phyloP scores from a whole-genome alignment of 2,797 vertebrate species.

The Fistularia tabacaria region DNA sequence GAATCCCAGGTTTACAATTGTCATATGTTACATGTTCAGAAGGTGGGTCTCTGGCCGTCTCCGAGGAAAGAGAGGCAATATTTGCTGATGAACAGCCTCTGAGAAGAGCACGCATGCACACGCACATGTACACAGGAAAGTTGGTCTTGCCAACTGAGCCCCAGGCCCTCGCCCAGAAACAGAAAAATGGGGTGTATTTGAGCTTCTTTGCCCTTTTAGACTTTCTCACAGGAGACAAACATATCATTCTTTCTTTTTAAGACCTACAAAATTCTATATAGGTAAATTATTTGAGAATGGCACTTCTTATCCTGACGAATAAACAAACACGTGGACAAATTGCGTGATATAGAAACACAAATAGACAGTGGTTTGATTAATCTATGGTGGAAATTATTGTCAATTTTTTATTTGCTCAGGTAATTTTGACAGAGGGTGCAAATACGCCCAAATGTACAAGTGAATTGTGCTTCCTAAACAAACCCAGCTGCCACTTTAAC shows the following conservation, averaged over 20 bases:
- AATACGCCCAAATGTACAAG: not conserved
- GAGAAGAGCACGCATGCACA: conserved; percentile 3
- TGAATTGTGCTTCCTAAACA: conserved; percentile 15
- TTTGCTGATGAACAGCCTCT: conserved; percentile 20
- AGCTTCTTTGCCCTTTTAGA: conserved; percentile 15
- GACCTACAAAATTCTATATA: not conserved
- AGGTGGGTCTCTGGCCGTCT: not conserved
- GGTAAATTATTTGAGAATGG: no score
- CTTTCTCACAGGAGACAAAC: not conserved
- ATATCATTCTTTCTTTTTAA: not conserved
- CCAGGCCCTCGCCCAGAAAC: conserved; percentile 1
- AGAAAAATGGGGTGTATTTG: conserved; percentile 6
- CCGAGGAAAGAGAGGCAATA: conserved; percentile 13
- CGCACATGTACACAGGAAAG: not conserved
- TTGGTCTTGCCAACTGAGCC: conserved; percentile 9
- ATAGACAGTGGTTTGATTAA: not conserved
- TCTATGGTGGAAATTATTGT: not conserved
- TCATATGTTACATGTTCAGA: not conserved
- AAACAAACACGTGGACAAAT: no score
- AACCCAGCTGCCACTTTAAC: conserved; percentile 14
- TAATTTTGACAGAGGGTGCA: not conserved
- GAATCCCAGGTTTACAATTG: no score
- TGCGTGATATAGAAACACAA: no score
- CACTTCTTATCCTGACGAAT: no score
- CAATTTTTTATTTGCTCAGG: not conserved